Conservation (phyloP, 2,797 vertebrate genomes). For the Diglossa cyanea region DNA sequence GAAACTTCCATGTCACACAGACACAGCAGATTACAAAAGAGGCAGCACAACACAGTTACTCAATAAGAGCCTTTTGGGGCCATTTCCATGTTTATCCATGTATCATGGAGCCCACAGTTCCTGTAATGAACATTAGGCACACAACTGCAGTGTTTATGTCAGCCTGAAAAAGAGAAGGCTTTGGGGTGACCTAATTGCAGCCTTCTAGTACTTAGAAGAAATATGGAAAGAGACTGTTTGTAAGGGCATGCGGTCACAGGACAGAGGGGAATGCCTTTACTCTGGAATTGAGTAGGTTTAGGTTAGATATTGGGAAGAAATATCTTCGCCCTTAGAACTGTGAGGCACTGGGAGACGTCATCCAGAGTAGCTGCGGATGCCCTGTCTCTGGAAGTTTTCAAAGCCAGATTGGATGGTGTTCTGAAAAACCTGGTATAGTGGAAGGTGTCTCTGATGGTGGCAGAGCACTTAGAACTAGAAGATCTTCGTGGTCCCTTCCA, state of each 20-base stretch:
- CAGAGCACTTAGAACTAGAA: not conserved
- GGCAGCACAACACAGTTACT: not conserved
- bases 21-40: not conserved
- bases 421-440: not conserved
- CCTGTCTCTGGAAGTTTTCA: not conserved
- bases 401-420: not conserved
- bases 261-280: not conserved
- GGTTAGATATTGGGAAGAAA: not conserved
- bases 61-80: not conserved
- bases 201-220: not conserved
- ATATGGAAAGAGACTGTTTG: not conserved
- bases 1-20: not conserved
- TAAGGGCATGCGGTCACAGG: not conserved
- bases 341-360: accelerated
- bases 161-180: not conserved
- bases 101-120: not conserved
- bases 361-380: not conserved
- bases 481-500: not conserved
- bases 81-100: not conserved
- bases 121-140: not conserved
- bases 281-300: not conserved
- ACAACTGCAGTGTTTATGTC: not conserved
- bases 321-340: not conserved
- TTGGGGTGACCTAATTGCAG: not conserved
- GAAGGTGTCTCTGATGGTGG: not conserved